Base-by-base conservation (phyloP, 2,888 invertebrate species). In the Venustoraphidia nigricollis region DNA sequence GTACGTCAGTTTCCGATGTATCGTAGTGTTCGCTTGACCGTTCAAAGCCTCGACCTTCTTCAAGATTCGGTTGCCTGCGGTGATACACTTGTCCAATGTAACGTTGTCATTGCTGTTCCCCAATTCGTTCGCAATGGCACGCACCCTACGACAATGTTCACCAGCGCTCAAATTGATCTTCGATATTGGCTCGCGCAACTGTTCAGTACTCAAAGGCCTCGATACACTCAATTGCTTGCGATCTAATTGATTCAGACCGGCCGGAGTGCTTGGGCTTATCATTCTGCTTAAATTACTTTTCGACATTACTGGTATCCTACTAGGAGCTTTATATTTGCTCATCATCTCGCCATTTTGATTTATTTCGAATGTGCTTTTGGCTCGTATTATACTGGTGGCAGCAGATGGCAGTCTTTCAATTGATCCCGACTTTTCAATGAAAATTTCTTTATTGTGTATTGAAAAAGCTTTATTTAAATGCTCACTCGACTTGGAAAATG, bases 251-350 rank as follows among this genome's bases (percentile, higher is more conserved):
- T 64, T 62, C 55, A 67, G 67, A 66, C 63, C 63, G 58, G 60
- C 60, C 50, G 67, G 67, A 66, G 64, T 67, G 57, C 66, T 66
- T 1, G 65, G 65, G 43, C 52, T 52, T 48, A 64, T 65, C 5
- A 57, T 55, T 49, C 61, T 64, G 47, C 59, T 59, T 41, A 66
- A 53, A 9, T 53, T 52, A 1, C 27, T 27, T 27, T 57, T 53
- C 10, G 46, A 27, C 49, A 63, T 66, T 0, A 67, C 57, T 1
- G 67, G 67, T 41, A 67, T 67, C 51, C 58, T 61, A 45, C 45
- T 45, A 5, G 27, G 42, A 9, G 34, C 34, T 42, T 14, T 11
- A 11, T 17, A 11, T 42, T 17, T 42, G 8, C 36, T 14, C 13
- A 35, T 34, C 35, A 41, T 46, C 58, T 60, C 35, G 13, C 34